A percentile compares a stretch with the other conserved stretches of the same genome.
Evolutionary conservation across 2,797 vertebrate species (phyloP).

Genomic region (Alectoris magna): DNA sequence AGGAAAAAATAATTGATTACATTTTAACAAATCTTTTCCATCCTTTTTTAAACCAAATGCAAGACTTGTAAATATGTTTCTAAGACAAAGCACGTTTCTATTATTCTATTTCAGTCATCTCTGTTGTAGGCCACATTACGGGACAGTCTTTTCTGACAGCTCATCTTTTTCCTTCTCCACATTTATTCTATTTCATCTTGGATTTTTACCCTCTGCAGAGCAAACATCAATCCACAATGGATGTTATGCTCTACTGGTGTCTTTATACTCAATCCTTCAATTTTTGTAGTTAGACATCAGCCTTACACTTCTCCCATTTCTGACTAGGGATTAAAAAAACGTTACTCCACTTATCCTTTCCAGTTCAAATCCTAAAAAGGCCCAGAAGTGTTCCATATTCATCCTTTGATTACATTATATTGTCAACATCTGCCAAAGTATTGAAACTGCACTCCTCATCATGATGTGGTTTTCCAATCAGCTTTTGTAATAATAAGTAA

Average conservation of each 20-base stretch:
- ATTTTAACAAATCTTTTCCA: not conserved
- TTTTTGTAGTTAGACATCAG: not conserved
- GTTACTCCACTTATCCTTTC: not conserved
- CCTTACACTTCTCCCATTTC: not conserved
- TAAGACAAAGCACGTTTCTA: not conserved
- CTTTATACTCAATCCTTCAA: not conserved
- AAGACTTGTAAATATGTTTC: not conserved
- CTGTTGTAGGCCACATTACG: not conserved
- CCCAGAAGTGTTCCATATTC: not conserved
- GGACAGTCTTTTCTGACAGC: not conserved
- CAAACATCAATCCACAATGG: not conserved
- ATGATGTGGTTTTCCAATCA: not conserved
- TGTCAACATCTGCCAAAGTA: not conserved
- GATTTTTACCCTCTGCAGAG: not conserved
- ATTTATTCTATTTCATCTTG: not conserved
- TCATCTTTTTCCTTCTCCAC: not conserved
- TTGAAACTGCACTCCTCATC: not conserved
- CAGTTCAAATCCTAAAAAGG: not conserved
- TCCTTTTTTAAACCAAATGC: not conserved
- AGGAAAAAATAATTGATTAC: not conserved
- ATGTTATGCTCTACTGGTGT: not conserved
- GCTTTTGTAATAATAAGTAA: not conserved
- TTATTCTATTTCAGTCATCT: not conserved
- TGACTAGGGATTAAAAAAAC: not conserved
- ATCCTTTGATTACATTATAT: not conserved